phyloP scores from a whole-genome alignment of 2,888 invertebrate genomes.

The Aromia moschata region DNA sequence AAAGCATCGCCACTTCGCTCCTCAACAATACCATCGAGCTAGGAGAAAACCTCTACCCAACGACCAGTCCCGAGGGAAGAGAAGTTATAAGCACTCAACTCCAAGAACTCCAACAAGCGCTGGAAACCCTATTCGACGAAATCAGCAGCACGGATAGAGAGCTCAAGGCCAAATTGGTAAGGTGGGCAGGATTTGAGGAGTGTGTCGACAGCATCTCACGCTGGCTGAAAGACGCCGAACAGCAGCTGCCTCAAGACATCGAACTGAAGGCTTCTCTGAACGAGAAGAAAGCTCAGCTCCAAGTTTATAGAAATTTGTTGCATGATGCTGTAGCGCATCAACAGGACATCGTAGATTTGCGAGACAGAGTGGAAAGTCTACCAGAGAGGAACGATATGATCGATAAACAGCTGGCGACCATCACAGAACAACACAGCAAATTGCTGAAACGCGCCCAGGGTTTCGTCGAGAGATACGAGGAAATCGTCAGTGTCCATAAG shows the following conservation, averaged over 20 bases:
- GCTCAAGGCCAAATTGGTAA: slow-evolving; percentile 81
- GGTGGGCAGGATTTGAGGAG: slow-evolving; percentile 93
- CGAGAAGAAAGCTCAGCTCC: slow-evolving; percentile 89
- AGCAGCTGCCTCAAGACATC: slow-evolving; percentile 79
- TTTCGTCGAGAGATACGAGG: slow-evolving; percentile 87
- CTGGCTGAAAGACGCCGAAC: slow-evolving; percentile 82
- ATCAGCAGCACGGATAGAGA: slow-evolving; percentile 81
- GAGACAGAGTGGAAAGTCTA: slow-evolving; percentile 80
- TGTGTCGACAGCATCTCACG: slow-evolving; percentile 78
- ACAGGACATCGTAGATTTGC: slow-evolving; percentile 83
- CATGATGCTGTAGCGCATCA: slow-evolving; percentile 88
- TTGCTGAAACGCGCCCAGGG: slow-evolving; percentile 76
- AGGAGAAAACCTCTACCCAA: slow-evolving; percentile 87
- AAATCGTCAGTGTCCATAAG: slow-evolving; percentile 88
- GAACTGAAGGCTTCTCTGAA: slow-evolving; percentile 87
- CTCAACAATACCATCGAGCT: slow-evolving; percentile 86
- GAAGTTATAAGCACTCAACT: slow-evolving; percentile 85
- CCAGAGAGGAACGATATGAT: slow-evolving; percentile 82
- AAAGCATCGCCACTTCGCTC: slow-evolving; percentile 76
- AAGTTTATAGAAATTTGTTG: slow-evolving; percentile 81
- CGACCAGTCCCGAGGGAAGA: slow-evolving; percentile 86
- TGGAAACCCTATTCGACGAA: slow-evolving; percentile 83
- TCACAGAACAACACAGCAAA: slow-evolving; percentile 77
- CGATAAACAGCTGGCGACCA: slow-evolving; percentile 73
- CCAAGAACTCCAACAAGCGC: slow-evolving; percentile 82